phyloP scores from a whole-genome alignment of 1,140 invertebrate genomes.

The Zaprionus ghesquierei region DNA sequence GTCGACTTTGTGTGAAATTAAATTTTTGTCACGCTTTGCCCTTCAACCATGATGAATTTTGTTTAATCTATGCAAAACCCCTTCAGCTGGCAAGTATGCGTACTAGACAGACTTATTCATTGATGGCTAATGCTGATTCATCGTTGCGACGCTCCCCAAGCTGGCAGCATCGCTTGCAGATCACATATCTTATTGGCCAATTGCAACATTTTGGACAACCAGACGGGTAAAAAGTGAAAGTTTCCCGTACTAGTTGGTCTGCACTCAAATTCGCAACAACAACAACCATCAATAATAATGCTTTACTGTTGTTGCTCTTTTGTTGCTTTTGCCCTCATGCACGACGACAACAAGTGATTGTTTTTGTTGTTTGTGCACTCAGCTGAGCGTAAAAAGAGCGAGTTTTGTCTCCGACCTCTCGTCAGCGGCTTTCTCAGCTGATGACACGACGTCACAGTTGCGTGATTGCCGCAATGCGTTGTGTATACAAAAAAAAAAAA shows the following conservation, averaged over 20 bases:
- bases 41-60: not conserved
- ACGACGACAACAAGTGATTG: constrained; percentile 37
- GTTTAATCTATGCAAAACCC: constrained; percentile 11
- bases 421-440: constrained; percentile 57
- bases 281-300: constrained; percentile 8
- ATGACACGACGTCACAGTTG: constrained; percentile 59
- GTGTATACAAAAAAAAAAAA: constrained; percentile 36
- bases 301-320: not conserved
- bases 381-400: constrained; percentile 55
- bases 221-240: constrained; percentile 62
- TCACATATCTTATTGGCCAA: constrained; percentile 18
- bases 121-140: constrained; percentile 42
- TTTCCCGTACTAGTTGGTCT: constrained; percentile 32
- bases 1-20: constrained; percentile 4
- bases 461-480: constrained; percentile 62
- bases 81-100: not conserved
- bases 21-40: constrained; percentile 1
- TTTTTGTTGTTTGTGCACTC: constrained; percentile 42
- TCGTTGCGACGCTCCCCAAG: constrained; percentile 12
- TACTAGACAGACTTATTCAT: not conserved
- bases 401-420: constrained; percentile 9
- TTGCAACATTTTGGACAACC: constrained; percentile 16
- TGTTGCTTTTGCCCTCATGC: constrained; percentile 32
- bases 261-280: constrained; percentile 70
- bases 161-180: not conserved